A percentile compares a stretch with the other conserved stretches of the same genome.
Evolutionary conservation across 2,797 vertebrate genomes (phyloP).

Genomic region (Hyperoplus immaculatus): DNA sequence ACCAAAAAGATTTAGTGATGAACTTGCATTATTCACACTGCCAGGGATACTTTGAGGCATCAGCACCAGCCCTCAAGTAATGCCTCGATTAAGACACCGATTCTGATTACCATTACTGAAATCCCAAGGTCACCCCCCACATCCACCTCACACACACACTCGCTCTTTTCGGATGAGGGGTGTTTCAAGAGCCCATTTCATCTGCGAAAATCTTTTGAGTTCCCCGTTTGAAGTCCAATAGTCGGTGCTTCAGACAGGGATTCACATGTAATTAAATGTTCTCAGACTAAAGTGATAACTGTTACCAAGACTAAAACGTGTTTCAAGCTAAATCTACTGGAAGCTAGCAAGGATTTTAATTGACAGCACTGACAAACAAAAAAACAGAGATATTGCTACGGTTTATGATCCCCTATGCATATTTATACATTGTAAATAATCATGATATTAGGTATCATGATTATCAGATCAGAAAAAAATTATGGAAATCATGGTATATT

Average conservation of each 20-base stretch:
- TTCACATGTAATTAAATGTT: conserved; percentile 72
- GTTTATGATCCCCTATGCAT: background rate
- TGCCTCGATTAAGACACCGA: conserved; percentile 67
- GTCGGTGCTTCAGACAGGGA: conserved; percentile 27
- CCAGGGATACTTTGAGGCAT: conserved; percentile 48
- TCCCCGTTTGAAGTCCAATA: conserved; percentile 54
- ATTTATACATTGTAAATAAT: conserved; percentile 6
- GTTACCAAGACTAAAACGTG: conserved; percentile 33
- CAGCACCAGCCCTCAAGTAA: conserved; percentile 45
- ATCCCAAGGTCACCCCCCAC: conserved; percentile 62
- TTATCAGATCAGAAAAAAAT: background rate
- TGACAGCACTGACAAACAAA: too few relatives aligned
- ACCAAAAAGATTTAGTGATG: conserved; percentile 78
- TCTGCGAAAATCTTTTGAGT: conserved; percentile 53
- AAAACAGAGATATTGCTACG: background rate
- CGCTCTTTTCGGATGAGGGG: conserved; percentile 51
- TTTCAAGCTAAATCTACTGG: conserved; percentile 22
- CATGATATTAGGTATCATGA: too few relatives aligned
- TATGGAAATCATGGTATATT: background rate
- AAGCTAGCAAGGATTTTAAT: conserved; percentile 6
- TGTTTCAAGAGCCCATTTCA: conserved; percentile 67
- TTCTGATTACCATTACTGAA: conserved; percentile 68
- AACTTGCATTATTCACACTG: conserved; percentile 76
- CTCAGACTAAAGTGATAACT: conserved; percentile 49
- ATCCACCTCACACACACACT: too few relatives aligned